Percentiles rank a stretch among this genome's conserved stretches.
Conservation (phyloP, 2,113 vertebrate species). For the Gopherus flavomarginatus region DNA sequence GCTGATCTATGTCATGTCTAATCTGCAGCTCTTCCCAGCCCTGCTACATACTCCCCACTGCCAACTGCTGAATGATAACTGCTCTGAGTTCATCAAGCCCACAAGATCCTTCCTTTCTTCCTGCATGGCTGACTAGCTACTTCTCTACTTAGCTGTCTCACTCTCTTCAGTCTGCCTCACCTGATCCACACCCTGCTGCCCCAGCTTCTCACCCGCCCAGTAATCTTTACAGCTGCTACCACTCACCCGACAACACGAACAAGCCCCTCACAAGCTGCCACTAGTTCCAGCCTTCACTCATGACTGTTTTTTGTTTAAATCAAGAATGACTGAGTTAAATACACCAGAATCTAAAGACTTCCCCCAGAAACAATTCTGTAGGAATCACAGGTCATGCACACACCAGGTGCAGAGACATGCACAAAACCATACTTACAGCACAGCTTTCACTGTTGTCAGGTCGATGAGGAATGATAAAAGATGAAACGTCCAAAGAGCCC, state of each 20-base stretch:
- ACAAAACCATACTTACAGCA: constrained; percentile 82
- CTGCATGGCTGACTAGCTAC: not conserved
- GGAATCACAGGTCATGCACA: not conserved
- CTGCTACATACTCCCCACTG: not conserved
- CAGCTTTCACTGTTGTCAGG: constrained; percentile 90
- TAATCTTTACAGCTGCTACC: not conserved
- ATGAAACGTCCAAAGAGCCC: constrained; percentile 75
- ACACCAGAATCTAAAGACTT: not conserved
- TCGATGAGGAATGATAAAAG: constrained; percentile 92
- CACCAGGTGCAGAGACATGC: not conserved
- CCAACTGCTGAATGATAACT: not conserved
- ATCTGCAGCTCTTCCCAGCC: not conserved
- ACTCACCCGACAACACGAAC: not conserved
- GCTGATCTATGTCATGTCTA: not conserved
- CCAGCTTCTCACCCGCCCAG: not conserved
- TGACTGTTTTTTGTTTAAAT: not conserved
- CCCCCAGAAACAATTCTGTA: not conserved
- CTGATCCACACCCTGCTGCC: not conserved
- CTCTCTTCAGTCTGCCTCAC: not conserved
- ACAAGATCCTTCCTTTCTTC: not conserved
- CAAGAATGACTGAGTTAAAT: not conserved
- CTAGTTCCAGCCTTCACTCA: not conserved
- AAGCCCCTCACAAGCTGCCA: not conserved
- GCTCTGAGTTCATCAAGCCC: not conserved
- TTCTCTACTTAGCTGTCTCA: not conserved